Conservation (phyloP, 2,797 vertebrate genomes). For the Calcarius lapponicus region DNA sequence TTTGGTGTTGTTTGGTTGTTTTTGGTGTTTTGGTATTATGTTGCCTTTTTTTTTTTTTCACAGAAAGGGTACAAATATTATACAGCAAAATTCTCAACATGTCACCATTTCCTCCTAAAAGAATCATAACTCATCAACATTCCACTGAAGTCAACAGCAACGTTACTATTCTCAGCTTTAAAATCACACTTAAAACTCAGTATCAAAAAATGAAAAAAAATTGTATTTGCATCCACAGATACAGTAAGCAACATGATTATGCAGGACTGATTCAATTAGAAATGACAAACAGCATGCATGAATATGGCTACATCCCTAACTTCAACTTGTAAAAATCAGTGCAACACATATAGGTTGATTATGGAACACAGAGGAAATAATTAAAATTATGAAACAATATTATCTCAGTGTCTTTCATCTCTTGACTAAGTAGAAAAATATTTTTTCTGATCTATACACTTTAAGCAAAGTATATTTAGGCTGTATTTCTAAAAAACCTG, state of each 20-base stretch:
- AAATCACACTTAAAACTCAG: background rate
- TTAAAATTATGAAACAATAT: background rate
- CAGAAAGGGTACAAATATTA: background rate
- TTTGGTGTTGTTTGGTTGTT: background rate
- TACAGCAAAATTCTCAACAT: background rate
- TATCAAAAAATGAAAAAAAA: background rate
- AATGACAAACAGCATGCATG: background rate
- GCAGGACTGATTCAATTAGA: background rate
- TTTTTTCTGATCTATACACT: background rate
- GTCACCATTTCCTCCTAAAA: background rate
- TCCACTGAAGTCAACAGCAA: background rate
- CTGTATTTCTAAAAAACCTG: background rate
- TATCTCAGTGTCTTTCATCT: background rate
- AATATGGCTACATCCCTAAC: background rate
- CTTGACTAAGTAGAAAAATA: background rate
- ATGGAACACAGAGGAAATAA: background rate
- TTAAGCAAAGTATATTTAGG: background rate
- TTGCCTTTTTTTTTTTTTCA: background rate
- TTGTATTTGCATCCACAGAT: background rate
- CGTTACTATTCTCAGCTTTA: background rate
- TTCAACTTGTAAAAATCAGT: background rate
- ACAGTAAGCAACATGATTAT: background rate
- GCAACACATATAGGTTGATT: background rate
- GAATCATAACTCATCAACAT: background rate
- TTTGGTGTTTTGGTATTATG: background rate